Evolutionary conservation across 2,888 invertebrate species (phyloP).

Genomic region (Thymelicus lineola): DNA sequence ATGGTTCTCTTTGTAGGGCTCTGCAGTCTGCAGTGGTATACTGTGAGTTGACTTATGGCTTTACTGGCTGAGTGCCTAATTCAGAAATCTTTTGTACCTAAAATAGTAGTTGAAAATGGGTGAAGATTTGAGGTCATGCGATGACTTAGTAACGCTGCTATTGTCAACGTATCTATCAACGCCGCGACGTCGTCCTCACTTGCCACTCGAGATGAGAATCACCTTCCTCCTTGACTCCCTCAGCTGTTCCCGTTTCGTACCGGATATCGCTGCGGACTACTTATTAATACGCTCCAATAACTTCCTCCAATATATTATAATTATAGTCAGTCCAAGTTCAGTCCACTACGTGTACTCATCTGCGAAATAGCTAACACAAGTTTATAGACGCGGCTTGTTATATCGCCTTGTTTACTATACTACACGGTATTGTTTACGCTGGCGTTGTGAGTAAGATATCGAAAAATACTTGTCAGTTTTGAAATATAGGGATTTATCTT

Average conservation of each 20-base stretch:
- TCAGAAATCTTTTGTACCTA: not conserved
- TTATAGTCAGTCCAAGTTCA: too few species aligned
- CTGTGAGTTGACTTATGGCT: not conserved
- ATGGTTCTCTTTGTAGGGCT: conserved; percentile 6
- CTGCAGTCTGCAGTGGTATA: too few species aligned
- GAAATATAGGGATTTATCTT: too few species aligned
- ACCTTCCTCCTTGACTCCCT: conserved; percentile 27
- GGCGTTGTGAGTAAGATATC: too few species aligned
- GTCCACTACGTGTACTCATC: conserved; percentile 2
- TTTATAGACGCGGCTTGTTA: not conserved
- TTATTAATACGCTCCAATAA: conserved; percentile 32
- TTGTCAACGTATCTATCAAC: not conserved
- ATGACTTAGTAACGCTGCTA: not conserved
- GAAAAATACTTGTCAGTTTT: too few species aligned
- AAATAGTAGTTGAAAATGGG: not conserved
- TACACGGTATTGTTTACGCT: too few species aligned
- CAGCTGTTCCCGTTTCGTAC: conserved; percentile 13
- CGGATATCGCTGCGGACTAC: conserved; percentile 23
- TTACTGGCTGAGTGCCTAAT: not conserved
- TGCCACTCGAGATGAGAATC: conserved; percentile 27
- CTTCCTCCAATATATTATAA: conserved; percentile 17
- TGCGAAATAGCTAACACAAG: not conserved
- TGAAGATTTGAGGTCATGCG: not conserved
- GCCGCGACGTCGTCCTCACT: conserved; percentile 18
- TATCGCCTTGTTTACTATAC: too few species aligned